phyloP scores from a whole-genome alignment of 2,113 vertebrate genomes.

The Podiceps cristatus region DNA sequence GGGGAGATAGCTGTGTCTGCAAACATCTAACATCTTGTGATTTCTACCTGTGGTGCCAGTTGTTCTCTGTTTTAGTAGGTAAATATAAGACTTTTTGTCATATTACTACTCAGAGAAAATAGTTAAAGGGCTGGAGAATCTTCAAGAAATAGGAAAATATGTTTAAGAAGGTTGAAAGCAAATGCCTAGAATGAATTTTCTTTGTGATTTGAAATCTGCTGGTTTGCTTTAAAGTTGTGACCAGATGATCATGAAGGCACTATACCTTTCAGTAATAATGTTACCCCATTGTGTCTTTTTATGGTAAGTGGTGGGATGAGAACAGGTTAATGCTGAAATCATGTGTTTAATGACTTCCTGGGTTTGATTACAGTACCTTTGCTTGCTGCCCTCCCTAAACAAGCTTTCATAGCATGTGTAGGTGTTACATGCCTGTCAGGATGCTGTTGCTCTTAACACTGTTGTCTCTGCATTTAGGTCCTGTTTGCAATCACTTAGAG shows the following conservation, averaged over 20 bases:
- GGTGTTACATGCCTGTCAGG: background rate
- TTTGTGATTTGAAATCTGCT: background rate
- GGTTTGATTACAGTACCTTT: background rate
- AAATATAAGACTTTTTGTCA: background rate
- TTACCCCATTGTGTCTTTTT: background rate
- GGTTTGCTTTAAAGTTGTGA: background rate
- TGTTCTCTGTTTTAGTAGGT: background rate
- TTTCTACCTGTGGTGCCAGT: background rate
- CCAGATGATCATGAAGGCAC: background rate
- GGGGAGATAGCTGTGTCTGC: background rate
- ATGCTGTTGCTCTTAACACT: background rate
- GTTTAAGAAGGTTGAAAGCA: background rate
- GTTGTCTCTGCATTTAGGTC: background rate
- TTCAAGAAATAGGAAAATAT: background rate
- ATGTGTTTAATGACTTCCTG: background rate
- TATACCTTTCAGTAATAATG: background rate
- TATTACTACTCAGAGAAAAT: background rate
- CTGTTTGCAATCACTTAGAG: background rate
- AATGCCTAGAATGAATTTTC: background rate
- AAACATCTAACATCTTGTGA: background rate
- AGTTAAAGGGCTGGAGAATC: background rate
- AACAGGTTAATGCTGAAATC: background rate
- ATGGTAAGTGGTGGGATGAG: background rate
- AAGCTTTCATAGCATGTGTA: background rate
- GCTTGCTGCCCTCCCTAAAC: background rate